A percentile compares a stretch with the other conserved stretches of the same genome.
Conservation (phyloP, 2,797 vertebrate genomes). For the Babyrousa celebensis region DNA sequence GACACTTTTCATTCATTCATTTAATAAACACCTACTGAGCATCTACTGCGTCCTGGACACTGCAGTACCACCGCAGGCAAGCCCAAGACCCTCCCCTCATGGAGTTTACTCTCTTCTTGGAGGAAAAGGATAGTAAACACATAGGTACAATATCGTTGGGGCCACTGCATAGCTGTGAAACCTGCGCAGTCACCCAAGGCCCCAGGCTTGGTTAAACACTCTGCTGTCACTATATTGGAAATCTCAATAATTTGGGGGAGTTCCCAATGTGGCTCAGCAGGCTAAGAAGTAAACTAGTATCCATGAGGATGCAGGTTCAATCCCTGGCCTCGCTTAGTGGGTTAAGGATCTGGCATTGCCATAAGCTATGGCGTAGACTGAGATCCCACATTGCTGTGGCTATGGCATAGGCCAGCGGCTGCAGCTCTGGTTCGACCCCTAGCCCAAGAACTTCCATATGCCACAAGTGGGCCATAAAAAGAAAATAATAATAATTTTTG, state of each 20-base stretch:
- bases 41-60: background rate
- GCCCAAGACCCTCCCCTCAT: background rate
- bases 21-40: background rate
- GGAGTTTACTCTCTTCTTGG: background rate
- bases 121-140: background rate
- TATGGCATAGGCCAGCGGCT: too few relatives aligned
- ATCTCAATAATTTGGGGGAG: background rate
- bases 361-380: too few relatives aligned
- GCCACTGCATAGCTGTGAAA: background rate
- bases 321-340: too few relatives aligned
- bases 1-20: background rate
- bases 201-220: fast-evolving
- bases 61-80: background rate
- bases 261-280: too few relatives aligned
- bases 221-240: background rate
- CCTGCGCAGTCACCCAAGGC: background rate
- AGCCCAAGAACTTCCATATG: too few relatives aligned
- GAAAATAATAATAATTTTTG: too few relatives aligned
- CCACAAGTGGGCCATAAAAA: too few relatives aligned
- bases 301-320: too few relatives aligned
- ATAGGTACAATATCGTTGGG: background rate
- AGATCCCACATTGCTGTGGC: too few relatives aligned
- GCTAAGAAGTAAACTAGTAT: too few relatives aligned
- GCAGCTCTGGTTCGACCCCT: too few relatives aligned
- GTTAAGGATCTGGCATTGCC: too few relatives aligned